These are phyloP conservation scores for Pelobates fuscus DNA, from an alignment of 2,113 vertebrate species.

Conservation along the genomic window DNA sequence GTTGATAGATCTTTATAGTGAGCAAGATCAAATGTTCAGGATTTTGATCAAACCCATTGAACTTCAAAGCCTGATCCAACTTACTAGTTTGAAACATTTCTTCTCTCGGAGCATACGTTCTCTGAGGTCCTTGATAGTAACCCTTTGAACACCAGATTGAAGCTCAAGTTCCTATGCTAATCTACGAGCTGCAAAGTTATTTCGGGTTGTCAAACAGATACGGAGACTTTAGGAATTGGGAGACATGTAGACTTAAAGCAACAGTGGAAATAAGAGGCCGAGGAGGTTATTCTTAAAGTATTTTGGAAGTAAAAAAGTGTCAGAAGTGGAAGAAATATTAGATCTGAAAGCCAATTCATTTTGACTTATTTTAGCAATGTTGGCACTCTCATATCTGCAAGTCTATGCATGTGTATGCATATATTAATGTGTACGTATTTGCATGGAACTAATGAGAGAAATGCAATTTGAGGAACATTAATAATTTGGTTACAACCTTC, in stretches of 20 bases:
- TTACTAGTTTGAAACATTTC: not conserved
- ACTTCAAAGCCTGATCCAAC: constrained; percentile 34
- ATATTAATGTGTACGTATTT: not conserved
- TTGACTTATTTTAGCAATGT: not conserved
- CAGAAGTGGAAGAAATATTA: constrained; percentile 5
- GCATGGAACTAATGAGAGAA: too few species aligned
- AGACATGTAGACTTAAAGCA: constrained; percentile 1
- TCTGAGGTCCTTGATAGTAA: constrained; percentile 14
- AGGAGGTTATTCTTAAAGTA: not conserved
- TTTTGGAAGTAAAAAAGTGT: constrained; percentile 7
- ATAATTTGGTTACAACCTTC: too few species aligned
- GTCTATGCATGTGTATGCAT: not conserved
- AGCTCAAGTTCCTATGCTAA: not conserved
- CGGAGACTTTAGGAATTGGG: not conserved
- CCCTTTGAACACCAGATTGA: not conserved
- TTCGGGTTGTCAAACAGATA: not conserved
- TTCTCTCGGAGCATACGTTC: constrained; percentile 16
- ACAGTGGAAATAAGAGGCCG: not conserved
- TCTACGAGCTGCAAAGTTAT: too few species aligned
- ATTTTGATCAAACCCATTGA: constrained; percentile 43
- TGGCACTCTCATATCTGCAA: not conserved
- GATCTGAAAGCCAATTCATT: constrained; percentile 18
- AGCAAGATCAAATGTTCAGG: constrained; percentile 40
- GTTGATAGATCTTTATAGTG: constrained; percentile 26
- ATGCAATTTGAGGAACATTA: too few species aligned